Percentiles rank a stretch among this genome's conserved stretches.
Evolutionary conservation across 2,888 invertebrate species (phyloP).

Genomic region (Ochlodes sylvanus): DNA sequence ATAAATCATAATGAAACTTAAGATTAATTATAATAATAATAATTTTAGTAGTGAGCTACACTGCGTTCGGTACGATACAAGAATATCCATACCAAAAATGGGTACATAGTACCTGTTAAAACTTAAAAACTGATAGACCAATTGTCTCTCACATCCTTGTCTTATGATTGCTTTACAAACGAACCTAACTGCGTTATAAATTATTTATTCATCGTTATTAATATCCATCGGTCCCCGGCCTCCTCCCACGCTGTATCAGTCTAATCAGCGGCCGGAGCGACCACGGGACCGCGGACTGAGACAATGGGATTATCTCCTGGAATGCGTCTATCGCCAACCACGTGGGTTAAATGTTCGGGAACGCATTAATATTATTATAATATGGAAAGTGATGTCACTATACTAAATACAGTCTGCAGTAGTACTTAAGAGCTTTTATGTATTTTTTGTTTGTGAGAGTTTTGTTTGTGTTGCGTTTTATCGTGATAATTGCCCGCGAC

Average conservation of each 20-base stretch:
- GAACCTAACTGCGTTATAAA: constrained; percentile 51
- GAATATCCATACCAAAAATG: no score
- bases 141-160: no score
- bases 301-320: constrained; percentile 65
- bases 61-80: no score
- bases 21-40: no score
- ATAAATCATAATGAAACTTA: no score
- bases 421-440: neutral
- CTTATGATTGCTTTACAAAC: constrained; percentile 11
- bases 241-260: constrained; percentile 55
- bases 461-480: neutral
- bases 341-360: constrained; percentile 45
- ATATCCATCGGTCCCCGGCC: constrained; percentile 44
- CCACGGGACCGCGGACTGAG: constrained; percentile 42
- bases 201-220: constrained; percentile 62
- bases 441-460: neutral
- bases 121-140: no score
- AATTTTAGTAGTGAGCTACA: no score
- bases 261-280: constrained; percentile 48
- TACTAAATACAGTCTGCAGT: neutral
- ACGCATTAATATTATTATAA: constrained; percentile 40
- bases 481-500: no score
- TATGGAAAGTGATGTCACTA: constrained; percentile 38
- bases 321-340: constrained; percentile 56
- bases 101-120: no score